Evolutionary conservation across 2,888 invertebrate species (phyloP).

Genomic region (Spicauda simplicius): DNA sequence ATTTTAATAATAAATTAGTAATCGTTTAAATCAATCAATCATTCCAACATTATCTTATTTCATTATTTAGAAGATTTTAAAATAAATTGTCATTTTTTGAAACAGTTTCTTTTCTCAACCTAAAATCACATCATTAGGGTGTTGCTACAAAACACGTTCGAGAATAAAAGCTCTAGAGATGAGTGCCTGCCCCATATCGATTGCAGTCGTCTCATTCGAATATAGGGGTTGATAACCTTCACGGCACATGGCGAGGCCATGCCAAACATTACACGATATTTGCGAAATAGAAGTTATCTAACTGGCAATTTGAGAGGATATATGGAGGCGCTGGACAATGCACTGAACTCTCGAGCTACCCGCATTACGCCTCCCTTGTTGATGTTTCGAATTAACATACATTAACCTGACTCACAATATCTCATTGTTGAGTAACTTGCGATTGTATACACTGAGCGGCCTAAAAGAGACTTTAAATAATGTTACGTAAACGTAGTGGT

Average conservation of each 20-base stretch:
- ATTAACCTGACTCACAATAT: neutral
- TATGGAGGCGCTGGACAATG: conserved; percentile 1
- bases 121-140: conserved; percentile 24
- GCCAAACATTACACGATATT: conserved; percentile 33
- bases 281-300: conserved; percentile 16
- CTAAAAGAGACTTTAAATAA: too few relatives aligned
- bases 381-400: neutral
- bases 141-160: conserved; percentile 7
- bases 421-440: neutral
- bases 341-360: neutral
- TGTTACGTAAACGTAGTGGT: too few relatives aligned
- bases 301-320: conserved; percentile 4
- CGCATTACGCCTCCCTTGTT: neutral
- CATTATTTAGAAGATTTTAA: too few relatives aligned
- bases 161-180: conserved; percentile 36
- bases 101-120: neutral
- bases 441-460: too few relatives aligned
- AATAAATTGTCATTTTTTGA: too few relatives aligned
- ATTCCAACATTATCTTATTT: too few relatives aligned
- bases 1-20: too few relatives aligned
- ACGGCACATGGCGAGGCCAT: conserved; percentile 29
- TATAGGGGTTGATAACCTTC: conserved; percentile 35
- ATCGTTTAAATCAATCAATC: too few relatives aligned
- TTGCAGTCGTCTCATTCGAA: conserved; percentile 35
- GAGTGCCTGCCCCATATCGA: conserved; percentile 34